A percentile compares a stretch with the other conserved stretches of the same genome.
Conservation (phyloP, 2,113 vertebrate genomes). For the Chroicocephalus ridibundus region DNA sequence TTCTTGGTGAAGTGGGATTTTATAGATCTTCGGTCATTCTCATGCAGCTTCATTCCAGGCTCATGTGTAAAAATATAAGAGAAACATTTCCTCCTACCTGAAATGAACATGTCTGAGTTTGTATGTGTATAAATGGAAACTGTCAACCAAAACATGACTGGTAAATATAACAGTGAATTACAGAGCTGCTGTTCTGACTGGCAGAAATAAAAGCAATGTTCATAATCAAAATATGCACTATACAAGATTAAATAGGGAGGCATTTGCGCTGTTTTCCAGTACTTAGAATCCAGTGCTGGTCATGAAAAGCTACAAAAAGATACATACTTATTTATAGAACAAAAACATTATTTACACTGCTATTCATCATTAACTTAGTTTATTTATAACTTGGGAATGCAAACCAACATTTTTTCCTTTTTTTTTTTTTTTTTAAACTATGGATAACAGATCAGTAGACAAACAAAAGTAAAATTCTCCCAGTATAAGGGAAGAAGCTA, state of each 20-base stretch:
- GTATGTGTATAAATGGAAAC: not conserved
- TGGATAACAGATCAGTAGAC: not conserved
- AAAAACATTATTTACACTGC: not conserved
- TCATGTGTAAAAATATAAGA: not conserved
- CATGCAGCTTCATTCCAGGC: not conserved
- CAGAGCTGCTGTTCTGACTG: not conserved
- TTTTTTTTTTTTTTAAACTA: not conserved
- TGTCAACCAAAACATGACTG: not conserved
- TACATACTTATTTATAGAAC: not conserved
- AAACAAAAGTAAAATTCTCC: not conserved
- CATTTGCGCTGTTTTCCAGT: not conserved
- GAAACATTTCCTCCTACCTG: not conserved
- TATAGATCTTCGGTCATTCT: not conserved
- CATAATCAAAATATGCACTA: not conserved
- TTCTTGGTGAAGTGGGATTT: not conserved
- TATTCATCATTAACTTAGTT: not conserved
- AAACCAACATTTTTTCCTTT: not conserved
- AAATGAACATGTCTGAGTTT: not conserved
- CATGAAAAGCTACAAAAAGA: not conserved
- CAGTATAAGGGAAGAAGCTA: not conserved
- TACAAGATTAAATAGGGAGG: not conserved
- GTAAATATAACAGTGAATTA: not conserved
- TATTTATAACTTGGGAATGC: not conserved
- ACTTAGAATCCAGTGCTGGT: not conserved
- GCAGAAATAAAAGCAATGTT: not conserved